A percentile compares a stretch with the other conserved stretches of the same genome.
Conservation (phyloP, 2,797 vertebrate genomes). For the Fringilla coelebs region DNA sequence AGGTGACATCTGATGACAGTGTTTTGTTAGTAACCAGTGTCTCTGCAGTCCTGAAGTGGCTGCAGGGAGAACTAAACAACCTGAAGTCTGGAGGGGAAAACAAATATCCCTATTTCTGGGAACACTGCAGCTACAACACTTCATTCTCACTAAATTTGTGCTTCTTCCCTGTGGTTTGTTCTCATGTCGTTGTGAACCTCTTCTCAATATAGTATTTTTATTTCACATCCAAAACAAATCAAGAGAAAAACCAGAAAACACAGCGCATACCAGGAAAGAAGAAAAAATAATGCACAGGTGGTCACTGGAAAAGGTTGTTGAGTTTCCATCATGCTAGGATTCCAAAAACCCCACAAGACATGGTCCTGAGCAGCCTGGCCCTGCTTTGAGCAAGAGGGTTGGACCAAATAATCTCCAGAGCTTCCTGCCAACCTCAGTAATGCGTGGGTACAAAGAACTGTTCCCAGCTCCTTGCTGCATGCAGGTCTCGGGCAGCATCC, state of each 20-base stretch:
- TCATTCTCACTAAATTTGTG: conserved; percentile 15
- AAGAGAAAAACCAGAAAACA: conserved; percentile 23
- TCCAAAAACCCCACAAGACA: not conserved
- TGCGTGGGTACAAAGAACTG: accelerated
- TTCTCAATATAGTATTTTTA: conserved; percentile 25
- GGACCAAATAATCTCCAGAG: not conserved
- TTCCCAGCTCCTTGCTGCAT: not conserved
- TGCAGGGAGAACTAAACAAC: not conserved
- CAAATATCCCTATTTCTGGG: conserved; percentile 32
- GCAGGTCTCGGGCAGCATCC: not conserved
- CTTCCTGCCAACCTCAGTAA: not conserved
- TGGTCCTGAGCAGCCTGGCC: not conserved
- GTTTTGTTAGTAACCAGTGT: not conserved
- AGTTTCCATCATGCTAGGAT: not conserved
- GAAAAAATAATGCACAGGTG: accelerated
- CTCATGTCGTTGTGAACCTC: conserved; percentile 24
- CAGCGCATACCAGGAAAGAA: not conserved
- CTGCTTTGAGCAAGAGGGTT: not conserved
- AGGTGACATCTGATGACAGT: not conserved
- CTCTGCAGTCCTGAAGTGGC: not conserved
- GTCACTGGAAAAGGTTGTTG: not conserved
- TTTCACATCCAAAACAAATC: conserved; percentile 56
- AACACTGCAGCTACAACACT: not conserved
- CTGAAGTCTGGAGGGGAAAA: not conserved
- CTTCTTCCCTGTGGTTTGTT: conserved; percentile 42